These are phyloP conservation scores for Chroicocephalus ridibundus DNA, from an alignment of 2,113 vertebrate species.

Conservation along the genomic window DNA sequence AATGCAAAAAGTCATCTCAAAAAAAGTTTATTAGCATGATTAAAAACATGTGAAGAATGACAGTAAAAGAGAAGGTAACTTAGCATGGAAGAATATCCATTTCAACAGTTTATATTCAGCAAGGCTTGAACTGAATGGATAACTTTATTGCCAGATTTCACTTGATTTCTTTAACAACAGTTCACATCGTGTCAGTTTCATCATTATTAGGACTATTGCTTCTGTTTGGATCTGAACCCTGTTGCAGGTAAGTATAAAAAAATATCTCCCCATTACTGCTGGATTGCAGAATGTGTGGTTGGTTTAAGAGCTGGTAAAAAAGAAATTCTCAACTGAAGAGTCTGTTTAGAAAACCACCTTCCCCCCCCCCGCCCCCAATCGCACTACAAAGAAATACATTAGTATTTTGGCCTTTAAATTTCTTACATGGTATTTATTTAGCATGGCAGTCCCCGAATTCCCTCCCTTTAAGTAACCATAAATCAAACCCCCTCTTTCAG, in stretches of 20 bases:
- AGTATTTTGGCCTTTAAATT: slow-evolving; percentile 78
- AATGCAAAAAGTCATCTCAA: slow-evolving; percentile 71
- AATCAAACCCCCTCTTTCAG: slow-evolving; percentile 42
- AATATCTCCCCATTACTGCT: slow-evolving; percentile 70
- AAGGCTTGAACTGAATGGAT: slow-evolving; percentile 35
- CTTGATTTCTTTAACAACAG: slow-evolving; percentile 56
- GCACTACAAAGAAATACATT: slow-evolving; percentile 80
- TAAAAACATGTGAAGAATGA: slow-evolving; percentile 80
- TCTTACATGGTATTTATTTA: slow-evolving; percentile 69
- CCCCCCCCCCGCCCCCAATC: not conserved
- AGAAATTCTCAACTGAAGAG: slow-evolving; percentile 63
- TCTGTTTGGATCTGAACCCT: slow-evolving; percentile 60
- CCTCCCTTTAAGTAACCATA: slow-evolving; percentile 48
- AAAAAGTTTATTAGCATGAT: slow-evolving; percentile 84
- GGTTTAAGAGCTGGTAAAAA: slow-evolving; percentile 73
- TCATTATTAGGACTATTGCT: slow-evolving; percentile 64
- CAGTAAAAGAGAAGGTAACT: slow-evolving; percentile 65
- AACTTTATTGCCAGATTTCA: slow-evolving; percentile 70
- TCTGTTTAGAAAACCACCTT: slow-evolving; percentile 61
- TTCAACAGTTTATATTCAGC: slow-evolving; percentile 67
- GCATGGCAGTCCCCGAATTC: slow-evolving; percentile 50
- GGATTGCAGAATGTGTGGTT: slow-evolving; percentile 61
- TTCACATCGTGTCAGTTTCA: slow-evolving; percentile 24
- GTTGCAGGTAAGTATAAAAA: slow-evolving; percentile 74
- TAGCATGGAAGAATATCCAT: slow-evolving; percentile 71